phyloP scores from a whole-genome alignment of 2,888 invertebrate species.

The Diploptera punctata region DNA sequence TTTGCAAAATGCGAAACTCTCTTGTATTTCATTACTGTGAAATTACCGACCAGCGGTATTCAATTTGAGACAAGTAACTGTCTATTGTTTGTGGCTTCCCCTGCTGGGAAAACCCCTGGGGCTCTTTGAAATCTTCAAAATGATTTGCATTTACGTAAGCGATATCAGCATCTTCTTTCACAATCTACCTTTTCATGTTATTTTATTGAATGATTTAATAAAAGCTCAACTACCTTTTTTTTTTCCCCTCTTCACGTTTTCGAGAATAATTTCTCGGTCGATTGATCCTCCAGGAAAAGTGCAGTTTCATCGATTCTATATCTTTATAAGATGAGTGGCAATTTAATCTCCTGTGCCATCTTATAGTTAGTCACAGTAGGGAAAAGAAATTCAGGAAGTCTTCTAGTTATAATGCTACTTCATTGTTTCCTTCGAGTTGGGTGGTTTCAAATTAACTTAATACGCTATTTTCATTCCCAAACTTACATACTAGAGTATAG shows the following conservation, averaged over 20 bases:
- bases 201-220: neutral
- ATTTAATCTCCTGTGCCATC: neutral
- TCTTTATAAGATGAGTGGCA: neutral
- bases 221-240: neutral
- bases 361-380: neutral
- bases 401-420: too few relatives aligned
- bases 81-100: neutral
- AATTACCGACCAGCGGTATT: neutral
- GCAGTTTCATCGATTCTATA: neutral
- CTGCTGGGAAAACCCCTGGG: neutral
- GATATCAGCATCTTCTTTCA: neutral
- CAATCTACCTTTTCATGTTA: neutral
- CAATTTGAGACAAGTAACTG: neutral
- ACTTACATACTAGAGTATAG: too few relatives aligned
- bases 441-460: neutral
- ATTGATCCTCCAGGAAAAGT: neutral
- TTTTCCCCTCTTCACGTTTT: neutral
- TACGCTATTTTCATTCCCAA: too few relatives aligned
- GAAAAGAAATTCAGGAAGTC: neutral
- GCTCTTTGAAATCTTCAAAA: neutral
- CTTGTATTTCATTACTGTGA: neutral
- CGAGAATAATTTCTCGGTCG: neutral
- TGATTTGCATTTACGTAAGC: neutral
- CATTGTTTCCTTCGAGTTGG: neutral
- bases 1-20: neutral